Percentiles rank a stretch among this genome's conserved stretches.
phyloP scores from a whole-genome alignment of 2,888 invertebrate genomes.

The Drosophila mulleri region DNA sequence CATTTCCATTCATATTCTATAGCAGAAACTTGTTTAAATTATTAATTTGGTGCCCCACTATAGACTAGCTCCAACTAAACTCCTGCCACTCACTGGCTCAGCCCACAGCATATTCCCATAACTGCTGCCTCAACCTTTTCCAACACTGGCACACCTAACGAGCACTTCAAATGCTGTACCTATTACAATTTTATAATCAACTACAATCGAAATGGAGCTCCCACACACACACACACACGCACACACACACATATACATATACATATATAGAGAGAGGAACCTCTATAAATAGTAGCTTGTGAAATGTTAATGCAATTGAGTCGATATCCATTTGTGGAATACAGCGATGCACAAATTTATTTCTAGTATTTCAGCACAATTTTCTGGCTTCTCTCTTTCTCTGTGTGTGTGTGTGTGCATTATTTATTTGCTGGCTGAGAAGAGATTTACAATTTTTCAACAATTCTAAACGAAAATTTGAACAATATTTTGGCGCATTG shows the following conservation, averaged over 20 bases:
- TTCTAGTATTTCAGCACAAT: slow-evolving; percentile 6
- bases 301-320: slow-evolving; percentile 56
- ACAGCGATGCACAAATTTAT: slow-evolving; percentile 26
- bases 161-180: slow-evolving; percentile 1
- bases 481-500: slow-evolving; percentile 46
- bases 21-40: neutral
- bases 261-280: neutral
- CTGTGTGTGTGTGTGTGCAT: slow-evolving; percentile 53
- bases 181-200: slow-evolving; percentile 12
- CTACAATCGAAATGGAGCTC: neutral
- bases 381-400: neutral
- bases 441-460: slow-evolving; percentile 66
- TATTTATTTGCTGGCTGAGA: slow-evolving; percentile 67
- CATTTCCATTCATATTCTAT: neutral
- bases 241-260: neutral
- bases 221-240: slow-evolving; percentile 1
- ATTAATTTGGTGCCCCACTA: neutral
- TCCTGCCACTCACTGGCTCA: neutral
- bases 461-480: slow-evolving; percentile 45
- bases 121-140: neutral
- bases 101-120: neutral
- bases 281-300: slow-evolving; percentile 39
- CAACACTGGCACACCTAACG: slow-evolving; percentile 5
- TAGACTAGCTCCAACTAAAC: neutral
- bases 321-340: slow-evolving; percentile 48